Evolutionary conservation across 2,797 vertebrate genomes (phyloP).

Genomic region (Sebastes umbrosus): DNA sequence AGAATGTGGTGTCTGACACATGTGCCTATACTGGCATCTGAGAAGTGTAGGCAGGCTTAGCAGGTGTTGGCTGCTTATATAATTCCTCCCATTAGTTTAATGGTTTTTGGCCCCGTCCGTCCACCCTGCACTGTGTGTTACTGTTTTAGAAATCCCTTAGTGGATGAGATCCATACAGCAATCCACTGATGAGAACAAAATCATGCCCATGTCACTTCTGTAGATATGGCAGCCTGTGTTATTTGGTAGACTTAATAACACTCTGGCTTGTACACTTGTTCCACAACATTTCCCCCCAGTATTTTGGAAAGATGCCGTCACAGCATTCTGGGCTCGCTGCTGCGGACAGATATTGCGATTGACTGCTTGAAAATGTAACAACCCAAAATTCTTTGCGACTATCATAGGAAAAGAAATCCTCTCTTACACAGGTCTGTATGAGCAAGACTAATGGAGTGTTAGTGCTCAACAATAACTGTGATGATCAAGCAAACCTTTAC

Average conservation of each 20-base stretch:
- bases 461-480: background rate
- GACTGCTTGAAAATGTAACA: conserved; percentile 39
- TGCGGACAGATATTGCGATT: conserved; percentile 18
- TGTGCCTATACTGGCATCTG: conserved; percentile 1
- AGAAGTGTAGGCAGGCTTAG: conserved; percentile 2
- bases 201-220: conserved; percentile 28
- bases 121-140: background rate
- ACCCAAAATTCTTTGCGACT: background rate
- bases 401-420: background rate
- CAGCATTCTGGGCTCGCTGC: conserved; percentile 14
- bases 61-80: conserved; percentile 37
- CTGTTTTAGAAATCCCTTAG: conserved; percentile 44
- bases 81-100: conserved; percentile 27
- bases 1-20: conserved; percentile 13
- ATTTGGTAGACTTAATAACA: conserved; percentile 38
- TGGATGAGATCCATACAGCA: conserved; percentile 26
- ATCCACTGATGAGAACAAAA: conserved; percentile 27
- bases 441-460: background rate
- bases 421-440: background rate
- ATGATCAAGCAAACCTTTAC: background rate
- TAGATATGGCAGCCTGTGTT: conserved; percentile 19
- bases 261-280: conserved; percentile 33
- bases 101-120: conserved; percentile 23
- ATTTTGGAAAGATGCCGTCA: conserved; percentile 40
- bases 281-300: conserved; percentile 52